Evolutionary conservation across 1,140 invertebrate genomes (phyloP).

Genomic region (Listronotus bonariensis): DNA sequence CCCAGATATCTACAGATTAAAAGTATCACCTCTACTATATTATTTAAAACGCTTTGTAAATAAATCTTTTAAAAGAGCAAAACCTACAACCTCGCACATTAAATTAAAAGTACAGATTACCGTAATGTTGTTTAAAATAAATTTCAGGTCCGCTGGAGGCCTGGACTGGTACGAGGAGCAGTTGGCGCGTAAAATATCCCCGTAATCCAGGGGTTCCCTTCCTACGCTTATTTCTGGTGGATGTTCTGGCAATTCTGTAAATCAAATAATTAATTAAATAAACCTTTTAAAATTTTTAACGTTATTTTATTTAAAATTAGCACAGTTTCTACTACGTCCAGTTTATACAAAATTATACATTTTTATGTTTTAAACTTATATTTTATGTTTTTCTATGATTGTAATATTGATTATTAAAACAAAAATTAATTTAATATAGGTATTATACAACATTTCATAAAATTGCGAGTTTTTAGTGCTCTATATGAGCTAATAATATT

Average conservation of each 20-base stretch:
- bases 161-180: slow-evolving; percentile 74
- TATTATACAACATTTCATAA: no score
- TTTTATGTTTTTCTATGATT: no score
- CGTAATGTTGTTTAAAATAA: slow-evolving; percentile 74
- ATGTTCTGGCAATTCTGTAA: slow-evolving; percentile 63
- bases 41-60: not conserved
- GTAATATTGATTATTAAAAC: no score
- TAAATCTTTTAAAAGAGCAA: slow-evolving; percentile 13
- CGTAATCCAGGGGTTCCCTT: slow-evolving; percentile 53
- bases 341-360: no score
- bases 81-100: slow-evolving; percentile 17
- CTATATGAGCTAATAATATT: no score
- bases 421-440: no score
- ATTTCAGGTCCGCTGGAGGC: slow-evolving; percentile 72
- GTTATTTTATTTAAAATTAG: no score
- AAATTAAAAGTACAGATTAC: slow-evolving; percentile 58
- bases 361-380: no score
- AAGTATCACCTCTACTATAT: no score
- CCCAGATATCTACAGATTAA: no score
- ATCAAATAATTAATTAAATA: slow-evolving; percentile 31
- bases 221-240: slow-evolving; percentile 60
- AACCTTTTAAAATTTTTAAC: not conserved
- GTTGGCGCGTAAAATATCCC: slow-evolving; percentile 73
- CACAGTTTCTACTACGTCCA: no score
- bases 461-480: no score